These are phyloP conservation scores for Salarias fasciatus DNA, from an alignment of 2,797 vertebrate species.

Conservation along the genomic window DNA sequence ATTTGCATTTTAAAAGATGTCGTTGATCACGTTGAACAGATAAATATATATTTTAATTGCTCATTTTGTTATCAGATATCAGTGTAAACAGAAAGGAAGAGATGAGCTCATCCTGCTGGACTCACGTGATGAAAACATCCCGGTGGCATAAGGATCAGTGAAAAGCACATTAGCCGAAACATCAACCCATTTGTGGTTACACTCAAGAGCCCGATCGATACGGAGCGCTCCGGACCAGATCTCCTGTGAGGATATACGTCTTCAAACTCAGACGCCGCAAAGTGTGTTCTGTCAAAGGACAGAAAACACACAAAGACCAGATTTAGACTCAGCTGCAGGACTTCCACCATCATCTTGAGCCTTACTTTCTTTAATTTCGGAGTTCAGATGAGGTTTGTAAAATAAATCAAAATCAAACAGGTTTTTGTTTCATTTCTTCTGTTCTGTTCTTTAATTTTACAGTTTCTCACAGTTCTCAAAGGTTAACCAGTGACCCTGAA, in stretches of 20 bases:
- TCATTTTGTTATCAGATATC: no score
- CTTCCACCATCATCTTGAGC: no score
- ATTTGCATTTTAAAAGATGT: no score
- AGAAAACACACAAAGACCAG: conserved; percentile 17
- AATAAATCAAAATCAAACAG: no score
- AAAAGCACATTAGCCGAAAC: conserved; percentile 53
- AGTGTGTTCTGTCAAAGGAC: neutral
- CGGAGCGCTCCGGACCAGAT: conserved; percentile 31
- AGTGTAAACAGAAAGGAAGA: neutral
- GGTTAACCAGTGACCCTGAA: no score
- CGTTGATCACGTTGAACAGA: no score
- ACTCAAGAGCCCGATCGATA: conserved; percentile 46
- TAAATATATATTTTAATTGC: no score
- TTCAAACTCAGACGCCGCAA: neutral
- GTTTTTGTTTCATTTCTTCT: no score
- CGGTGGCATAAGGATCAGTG: conserved; percentile 9
- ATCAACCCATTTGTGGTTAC: conserved; percentile 46
- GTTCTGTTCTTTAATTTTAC: no score
- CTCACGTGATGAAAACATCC: conserved; percentile 19
- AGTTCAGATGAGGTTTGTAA: no score
- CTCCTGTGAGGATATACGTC: conserved; percentile 38
- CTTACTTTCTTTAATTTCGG: no score
- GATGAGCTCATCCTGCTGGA: conserved; percentile 19
- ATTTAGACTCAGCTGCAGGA: neutral
- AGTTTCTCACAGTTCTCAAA: no score